phyloP scores from a whole-genome alignment of 2,888 invertebrate species.

The Globia sparganii region DNA sequence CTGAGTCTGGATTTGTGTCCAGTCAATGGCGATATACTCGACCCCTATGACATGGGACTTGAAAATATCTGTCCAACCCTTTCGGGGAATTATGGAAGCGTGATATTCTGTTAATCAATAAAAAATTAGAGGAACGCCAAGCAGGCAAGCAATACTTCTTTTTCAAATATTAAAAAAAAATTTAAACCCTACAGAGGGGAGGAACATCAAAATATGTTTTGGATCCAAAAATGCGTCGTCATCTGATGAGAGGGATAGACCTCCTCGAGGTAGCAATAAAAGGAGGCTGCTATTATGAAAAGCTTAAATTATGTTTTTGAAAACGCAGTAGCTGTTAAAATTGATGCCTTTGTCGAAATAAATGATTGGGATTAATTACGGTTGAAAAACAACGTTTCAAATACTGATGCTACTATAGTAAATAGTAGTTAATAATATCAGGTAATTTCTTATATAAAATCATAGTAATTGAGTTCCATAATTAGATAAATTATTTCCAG shows the following conservation, averaged over 20 bases:
- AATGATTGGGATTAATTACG: slow-evolving; percentile 24
- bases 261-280: slow-evolving; percentile 30
- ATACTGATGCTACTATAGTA: not conserved
- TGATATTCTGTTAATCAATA: too few species aligned
- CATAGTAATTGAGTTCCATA: not conserved
- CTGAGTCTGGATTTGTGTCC: too few species aligned
- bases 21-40: too few species aligned
- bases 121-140: not conserved
- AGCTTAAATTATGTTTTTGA: slow-evolving; percentile 56
- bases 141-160: not conserved
- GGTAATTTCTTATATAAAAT: not conserved
- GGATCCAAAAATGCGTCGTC: slow-evolving; percentile 68
- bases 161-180: slow-evolving; percentile 16
- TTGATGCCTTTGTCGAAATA: slow-evolving; percentile 23
- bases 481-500: not conserved
- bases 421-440: not conserved
- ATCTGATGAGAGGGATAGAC: slow-evolving; percentile 61
- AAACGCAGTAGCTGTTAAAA: slow-evolving; percentile 24
- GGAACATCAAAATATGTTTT: slow-evolving; percentile 78
- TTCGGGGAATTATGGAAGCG: too few species aligned
- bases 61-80: too few species aligned
- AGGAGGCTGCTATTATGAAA: slow-evolving; percentile 40
- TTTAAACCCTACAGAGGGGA: slow-evolving; percentile 35
- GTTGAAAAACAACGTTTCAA: slow-evolving; percentile 19
- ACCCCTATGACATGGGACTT: too few species aligned